Evolutionary conservation across 2,113 vertebrate species (phyloP).

Genomic region (Dicentrarchus labrax): DNA sequence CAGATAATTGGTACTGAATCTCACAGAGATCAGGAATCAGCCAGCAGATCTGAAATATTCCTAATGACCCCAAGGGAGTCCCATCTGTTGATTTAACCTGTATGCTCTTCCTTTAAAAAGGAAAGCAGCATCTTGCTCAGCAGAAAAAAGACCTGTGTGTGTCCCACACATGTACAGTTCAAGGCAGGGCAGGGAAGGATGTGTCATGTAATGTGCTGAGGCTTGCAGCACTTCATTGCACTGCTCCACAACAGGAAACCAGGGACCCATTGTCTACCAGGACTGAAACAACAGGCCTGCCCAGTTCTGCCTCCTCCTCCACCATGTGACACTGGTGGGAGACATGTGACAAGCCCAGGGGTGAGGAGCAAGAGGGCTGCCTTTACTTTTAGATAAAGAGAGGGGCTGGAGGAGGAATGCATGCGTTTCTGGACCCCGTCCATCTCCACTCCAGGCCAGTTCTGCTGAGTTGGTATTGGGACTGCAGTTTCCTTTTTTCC

Average conservation of each 20-base stretch:
- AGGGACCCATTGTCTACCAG: slow-evolving; percentile 83
- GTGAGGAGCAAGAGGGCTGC: slow-evolving; percentile 51
- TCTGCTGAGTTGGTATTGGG: slow-evolving; percentile 68
- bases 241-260: slow-evolving; percentile 88
- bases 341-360: slow-evolving; percentile 77
- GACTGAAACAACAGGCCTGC: slow-evolving; percentile 81
- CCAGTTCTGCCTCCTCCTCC: slow-evolving; percentile 62
- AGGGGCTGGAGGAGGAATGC: slow-evolving; percentile 16
- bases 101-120: slow-evolving; percentile 77
- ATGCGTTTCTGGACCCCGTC: slow-evolving; percentile 43
- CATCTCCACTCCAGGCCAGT: slow-evolving; percentile 33
- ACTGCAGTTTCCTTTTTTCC: slow-evolving; percentile 50
- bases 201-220: slow-evolving; percentile 89
- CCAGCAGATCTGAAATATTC: slow-evolving; percentile 23
- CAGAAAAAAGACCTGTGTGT: slow-evolving; percentile 75
- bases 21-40: neutral
- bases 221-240: slow-evolving; percentile 81
- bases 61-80: slow-evolving; percentile 24
- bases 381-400: slow-evolving; percentile 51
- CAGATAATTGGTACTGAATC: slow-evolving; percentile 7
- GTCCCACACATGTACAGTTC: slow-evolving; percentile 64
- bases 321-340: slow-evolving; percentile 68
- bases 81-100: slow-evolving; percentile 74
- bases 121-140: slow-evolving; percentile 85
- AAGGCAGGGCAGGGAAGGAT: slow-evolving; percentile 91